Base-by-base conservation (phyloP, 2,113 vertebrate genomes). In the Myrmecobius fasciatus region DNA sequence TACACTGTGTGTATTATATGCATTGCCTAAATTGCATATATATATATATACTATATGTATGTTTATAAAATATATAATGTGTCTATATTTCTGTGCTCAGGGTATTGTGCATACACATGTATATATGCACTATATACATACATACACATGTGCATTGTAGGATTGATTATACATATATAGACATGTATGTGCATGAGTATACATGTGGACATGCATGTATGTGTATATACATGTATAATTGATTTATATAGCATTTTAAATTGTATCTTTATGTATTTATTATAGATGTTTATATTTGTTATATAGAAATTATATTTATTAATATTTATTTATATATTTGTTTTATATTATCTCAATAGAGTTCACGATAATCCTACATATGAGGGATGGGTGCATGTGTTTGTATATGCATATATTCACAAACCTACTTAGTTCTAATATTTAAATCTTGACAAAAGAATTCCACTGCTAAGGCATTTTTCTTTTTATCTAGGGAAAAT, bases 171-270 rank as follows among this genome's bases (percentile, higher is more conserved):
- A 31, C 36, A 26, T 53, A 10, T 43, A 43, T 49, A 2, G 28
- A 3, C 22, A 28, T 43, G 3, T n/a, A 36, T 91, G 31, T 4
- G 7, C 20, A 12, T 12, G 6, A 2, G 52, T 7, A n/a, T 4
- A 20, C 36, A 20, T 53, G 24, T 53, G 90, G 0, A 3, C 14
- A 7, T 14, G 17, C 2, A 26, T 8, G 75, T 24, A 24, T 31
- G 0, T 52, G 22, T 8, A 0, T 7, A 0, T 9, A 31, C 24
- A 88, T 20, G 0, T 0, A 0, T 17, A 67, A 67, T 36, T 67
- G 28, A 67, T 67, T 67, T 67, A 14, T 36, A 60, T 60, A 31
- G 26, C 56, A 36, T 4, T 60, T 60, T 60, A 67, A 67, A 67
- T 36, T 67, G 11, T 67, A 12, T 3, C 49, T 49, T 8, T 49